phyloP scores from a whole-genome alignment of 2,888 invertebrate species.

The Tolmerus cingulatus region DNA sequence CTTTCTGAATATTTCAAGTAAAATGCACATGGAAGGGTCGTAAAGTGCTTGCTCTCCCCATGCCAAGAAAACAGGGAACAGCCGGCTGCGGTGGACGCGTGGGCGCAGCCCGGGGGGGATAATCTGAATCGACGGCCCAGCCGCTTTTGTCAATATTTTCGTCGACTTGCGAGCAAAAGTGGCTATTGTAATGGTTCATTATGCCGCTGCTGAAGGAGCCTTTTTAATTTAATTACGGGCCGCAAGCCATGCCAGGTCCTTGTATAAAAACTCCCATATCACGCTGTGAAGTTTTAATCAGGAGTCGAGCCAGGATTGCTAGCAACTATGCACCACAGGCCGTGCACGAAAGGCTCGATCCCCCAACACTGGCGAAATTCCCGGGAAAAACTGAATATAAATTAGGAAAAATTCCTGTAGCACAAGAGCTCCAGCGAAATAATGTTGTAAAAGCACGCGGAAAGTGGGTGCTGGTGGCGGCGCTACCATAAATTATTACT shows the following conservation, averaged over 20 bases:
- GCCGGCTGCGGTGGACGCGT: background rate
- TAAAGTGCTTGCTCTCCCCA: background rate
- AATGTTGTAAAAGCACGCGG: background rate
- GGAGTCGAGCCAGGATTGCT: background rate
- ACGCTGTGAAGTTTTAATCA: slow-evolving; percentile 13
- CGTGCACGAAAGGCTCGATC: background rate
- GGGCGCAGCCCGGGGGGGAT: background rate
- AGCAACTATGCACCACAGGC: background rate
- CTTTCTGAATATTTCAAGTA: slow-evolving; percentile 43
- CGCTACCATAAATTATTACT: background rate
- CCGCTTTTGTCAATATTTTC: slow-evolving; percentile 29
- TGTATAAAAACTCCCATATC: slow-evolving; percentile 16
- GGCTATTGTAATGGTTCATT: slow-evolving; percentile 7
- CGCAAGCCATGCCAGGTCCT: background rate
- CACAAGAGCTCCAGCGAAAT: background rate
- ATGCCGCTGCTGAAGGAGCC: background rate
- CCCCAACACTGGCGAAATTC: background rate
- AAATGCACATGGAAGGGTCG: slow-evolving; percentile 41
- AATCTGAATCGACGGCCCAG: background rate
- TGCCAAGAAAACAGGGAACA: background rate
- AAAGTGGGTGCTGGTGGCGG: background rate
- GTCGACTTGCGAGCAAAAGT: slow-evolving; percentile 3
- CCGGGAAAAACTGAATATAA: slow-evolving; percentile 28
- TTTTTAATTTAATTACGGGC: slow-evolving; percentile 23
- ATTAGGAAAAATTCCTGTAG: slow-evolving; percentile 22